Base-by-base conservation (phyloP, 2,113 vertebrate species). In the Muntiacus reevesi region DNA sequence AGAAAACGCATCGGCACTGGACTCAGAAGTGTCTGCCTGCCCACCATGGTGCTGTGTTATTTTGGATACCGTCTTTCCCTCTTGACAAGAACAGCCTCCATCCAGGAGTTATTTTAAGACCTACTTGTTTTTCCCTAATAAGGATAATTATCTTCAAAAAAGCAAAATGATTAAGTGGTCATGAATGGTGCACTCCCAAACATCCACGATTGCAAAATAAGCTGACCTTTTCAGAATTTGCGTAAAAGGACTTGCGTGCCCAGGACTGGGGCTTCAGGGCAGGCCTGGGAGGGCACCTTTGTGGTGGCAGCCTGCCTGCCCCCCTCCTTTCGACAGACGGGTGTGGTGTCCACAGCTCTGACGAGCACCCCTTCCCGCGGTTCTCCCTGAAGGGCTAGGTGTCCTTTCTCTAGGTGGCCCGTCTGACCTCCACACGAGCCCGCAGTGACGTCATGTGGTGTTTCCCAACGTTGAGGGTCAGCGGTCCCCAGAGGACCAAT, bases 391-490 rank as follows among this genome's bases (percentile, higher is more conserved):
- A 6, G 10, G 1, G 28, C 57, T 6, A 3, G 12, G 1, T 0
- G 25, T 2, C 5, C 4, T 16, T 27, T 25, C 81, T 30, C 21
- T 25, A 5, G 9, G 1, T 0, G 25, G 8, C 23, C 30, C 1
- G 0, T 7, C 33, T 21, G 88, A 64, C 50, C 0, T 6, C 7
- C 78, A 27, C 7, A n/a, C 1, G 2, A 13, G 27, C 33, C 81
- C 1, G 0, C 10, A 1, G 1, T 0, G 7, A 43, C 0, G 1
- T 16, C 36, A 7, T 6, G 1, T 4, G 17, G 0, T 7, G 2
- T 16, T 76, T 78, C 67, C 54, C 40, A 2, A 3, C 0, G 9
- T 7, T 5, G 1, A 27, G 1, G 3, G 6, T 21, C 27, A 5
- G 16, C 15, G 0, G 30, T 6, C 36, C n/a, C 36, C 67, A 13